Percentiles rank a stretch among this genome's conserved stretches.
These are phyloP conservation scores for Asobara japonica DNA, from an alignment of 1,140 invertebrate genomes.

Conservation along the genomic window DNA sequence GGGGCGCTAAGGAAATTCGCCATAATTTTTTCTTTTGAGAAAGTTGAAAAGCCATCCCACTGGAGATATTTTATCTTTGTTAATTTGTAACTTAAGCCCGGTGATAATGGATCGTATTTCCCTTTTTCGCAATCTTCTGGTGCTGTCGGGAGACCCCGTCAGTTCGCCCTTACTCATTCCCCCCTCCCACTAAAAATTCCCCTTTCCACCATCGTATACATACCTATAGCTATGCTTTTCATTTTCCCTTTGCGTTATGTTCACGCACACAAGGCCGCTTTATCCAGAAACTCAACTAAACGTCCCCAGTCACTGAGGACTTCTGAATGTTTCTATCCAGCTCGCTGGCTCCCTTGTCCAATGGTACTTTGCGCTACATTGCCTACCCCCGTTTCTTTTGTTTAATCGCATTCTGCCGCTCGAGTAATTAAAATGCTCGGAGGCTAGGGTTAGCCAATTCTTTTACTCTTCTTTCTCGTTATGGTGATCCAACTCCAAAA, in stretches of 20 bases:
- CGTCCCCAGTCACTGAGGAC: slow-evolving; percentile 24
- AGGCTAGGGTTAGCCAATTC: slow-evolving; percentile 24
- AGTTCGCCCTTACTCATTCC: not conserved
- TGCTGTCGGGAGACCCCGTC: not conserved
- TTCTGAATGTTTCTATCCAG: slow-evolving; percentile 40
- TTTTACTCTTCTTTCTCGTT: not conserved
- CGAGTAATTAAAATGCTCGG: slow-evolving; percentile 43
- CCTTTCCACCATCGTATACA: not conserved
- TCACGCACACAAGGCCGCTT: slow-evolving; percentile 18
- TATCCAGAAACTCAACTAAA: slow-evolving; percentile 27
- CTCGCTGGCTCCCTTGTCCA: slow-evolving; percentile 38
- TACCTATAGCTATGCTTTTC: not conserved
- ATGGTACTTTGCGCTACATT: slow-evolving; percentile 39
- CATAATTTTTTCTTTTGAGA: not conserved
- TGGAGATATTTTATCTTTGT: not conserved
- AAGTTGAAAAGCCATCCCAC: not conserved
- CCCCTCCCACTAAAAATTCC: not conserved
- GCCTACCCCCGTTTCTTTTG: slow-evolving; percentile 38
- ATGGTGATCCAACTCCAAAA: not conserved
- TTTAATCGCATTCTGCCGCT: slow-evolving; percentile 44
- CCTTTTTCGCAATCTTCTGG: not conserved
- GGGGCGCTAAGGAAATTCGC: not conserved
- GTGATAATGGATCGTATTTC: slow-evolving; percentile 11
- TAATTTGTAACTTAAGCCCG: slow-evolving; percentile 15
- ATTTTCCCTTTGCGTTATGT: slow-evolving; percentile 6